These are phyloP conservation scores for Platygyra sinensis DNA, from an alignment of 64 coral and sea anemone genomes.

Conservation along the genomic window DNA sequence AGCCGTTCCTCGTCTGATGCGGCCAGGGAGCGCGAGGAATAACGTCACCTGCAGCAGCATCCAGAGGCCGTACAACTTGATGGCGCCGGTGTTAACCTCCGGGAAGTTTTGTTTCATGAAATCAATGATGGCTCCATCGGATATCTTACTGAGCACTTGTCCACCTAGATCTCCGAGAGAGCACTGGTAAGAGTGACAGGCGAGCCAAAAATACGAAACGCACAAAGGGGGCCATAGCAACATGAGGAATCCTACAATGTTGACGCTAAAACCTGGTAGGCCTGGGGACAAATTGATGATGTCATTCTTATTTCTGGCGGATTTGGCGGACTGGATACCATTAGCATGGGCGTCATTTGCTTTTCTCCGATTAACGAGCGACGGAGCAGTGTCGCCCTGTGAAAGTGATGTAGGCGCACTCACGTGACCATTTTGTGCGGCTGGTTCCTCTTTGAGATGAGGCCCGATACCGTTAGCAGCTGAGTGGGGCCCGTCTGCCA, in stretches of 20 bases:
- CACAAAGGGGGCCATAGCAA: slow-evolving; percentile 69
- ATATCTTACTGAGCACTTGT: slow-evolving; percentile 10
- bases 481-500: neutral
- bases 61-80: slow-evolving; percentile 73
- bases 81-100: slow-evolving; percentile 42
- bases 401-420: neutral
- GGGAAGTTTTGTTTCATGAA: slow-evolving; percentile 60
- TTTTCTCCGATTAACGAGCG: neutral
- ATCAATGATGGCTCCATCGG: slow-evolving; percentile 23
- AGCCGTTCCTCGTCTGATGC: slow-evolving; percentile 76
- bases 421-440: neutral
- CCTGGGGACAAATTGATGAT: slow-evolving; percentile 85
- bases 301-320: slow-evolving; percentile 56
- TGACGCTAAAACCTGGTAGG: slow-evolving; percentile 65
- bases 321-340: neutral
- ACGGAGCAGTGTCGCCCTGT: neutral
- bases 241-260: slow-evolving; percentile 69
- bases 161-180: slow-evolving; percentile 69
- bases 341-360: slow-evolving; percentile 6
- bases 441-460: neutral
- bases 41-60: slow-evolving; percentile 73
- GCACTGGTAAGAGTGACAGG: slow-evolving; percentile 84
- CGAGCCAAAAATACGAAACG: slow-evolving; percentile 81
- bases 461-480: neutral
- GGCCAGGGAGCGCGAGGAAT: slow-evolving; percentile 72